phyloP scores from a whole-genome alignment of 2,113 vertebrate species.

The Tachysurus fulvidraco region DNA sequence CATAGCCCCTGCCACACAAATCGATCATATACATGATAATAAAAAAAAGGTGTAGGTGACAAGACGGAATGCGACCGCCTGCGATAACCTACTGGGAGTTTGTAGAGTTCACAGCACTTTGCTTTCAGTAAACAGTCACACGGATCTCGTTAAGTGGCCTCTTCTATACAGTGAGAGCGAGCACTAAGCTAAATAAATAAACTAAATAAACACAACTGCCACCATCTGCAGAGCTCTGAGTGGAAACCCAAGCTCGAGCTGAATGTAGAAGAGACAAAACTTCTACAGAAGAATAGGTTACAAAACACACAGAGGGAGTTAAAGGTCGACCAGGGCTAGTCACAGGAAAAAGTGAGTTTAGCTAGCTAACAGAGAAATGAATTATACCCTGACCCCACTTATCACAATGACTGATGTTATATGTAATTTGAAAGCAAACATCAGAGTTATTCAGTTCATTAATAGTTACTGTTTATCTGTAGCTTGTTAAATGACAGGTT shows the following conservation, averaged over 20 bases:
- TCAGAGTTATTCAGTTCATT: not conserved
- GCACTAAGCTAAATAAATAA: not conserved
- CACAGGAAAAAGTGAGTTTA: not conserved
- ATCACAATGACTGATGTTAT: not conserved
- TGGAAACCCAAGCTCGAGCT: not conserved
- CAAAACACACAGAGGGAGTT: not conserved
- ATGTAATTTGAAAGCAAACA: not conserved
- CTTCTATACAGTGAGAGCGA: not conserved
- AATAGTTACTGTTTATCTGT: not conserved
- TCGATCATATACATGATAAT: not conserved
- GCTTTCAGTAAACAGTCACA: constrained; percentile 11
- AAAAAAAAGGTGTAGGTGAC: constrained; percentile 9
- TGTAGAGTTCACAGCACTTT: not conserved
- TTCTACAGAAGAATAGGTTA: not conserved
- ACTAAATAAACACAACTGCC: constrained; percentile 10
- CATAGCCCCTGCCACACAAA: constrained; percentile 11
- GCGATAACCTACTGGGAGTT: not conserved
- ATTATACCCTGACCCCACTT: not conserved
- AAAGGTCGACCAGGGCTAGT: not conserved
- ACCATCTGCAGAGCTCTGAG: not conserved
- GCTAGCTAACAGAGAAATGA: not conserved
- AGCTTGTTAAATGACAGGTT: not conserved
- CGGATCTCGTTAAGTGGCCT: constrained; percentile 9
- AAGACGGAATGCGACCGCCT: not conserved
- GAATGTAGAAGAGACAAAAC: not conserved